Evolutionary conservation across 2,888 invertebrate genomes (phyloP).

Genomic region (Temnothorax unifasciatus): DNA sequence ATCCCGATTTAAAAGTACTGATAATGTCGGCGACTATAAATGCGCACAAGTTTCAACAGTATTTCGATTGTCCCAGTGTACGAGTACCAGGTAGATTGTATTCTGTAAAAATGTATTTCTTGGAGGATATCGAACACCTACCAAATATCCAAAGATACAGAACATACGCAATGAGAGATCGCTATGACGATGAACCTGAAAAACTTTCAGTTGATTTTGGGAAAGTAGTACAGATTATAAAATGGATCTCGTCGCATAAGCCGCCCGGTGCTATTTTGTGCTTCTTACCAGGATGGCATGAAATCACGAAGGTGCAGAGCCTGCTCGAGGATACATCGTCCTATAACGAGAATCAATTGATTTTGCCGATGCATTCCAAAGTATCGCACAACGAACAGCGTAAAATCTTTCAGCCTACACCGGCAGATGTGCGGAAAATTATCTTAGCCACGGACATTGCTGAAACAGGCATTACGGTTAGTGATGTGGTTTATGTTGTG

Average conservation of each 20-base stretch:
- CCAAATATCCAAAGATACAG: not conserved
- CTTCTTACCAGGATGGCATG: constrained; percentile 92
- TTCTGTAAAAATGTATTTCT: constrained; percentile 88
- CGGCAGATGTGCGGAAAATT: constrained; percentile 88
- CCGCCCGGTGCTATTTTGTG: constrained; percentile 91
- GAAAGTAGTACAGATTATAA: constrained; percentile 84
- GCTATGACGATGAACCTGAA: not conserved
- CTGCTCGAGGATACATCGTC: constrained; percentile 84
- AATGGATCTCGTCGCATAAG: constrained; percentile 88
- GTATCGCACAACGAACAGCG: constrained; percentile 81
- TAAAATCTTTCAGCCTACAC: constrained; percentile 81
- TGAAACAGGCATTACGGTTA: constrained; percentile 92
- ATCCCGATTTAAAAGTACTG: constrained; percentile 88
- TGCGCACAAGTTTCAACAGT: constrained; percentile 88
- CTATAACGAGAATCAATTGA: constrained; percentile 68
- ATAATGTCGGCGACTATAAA: constrained; percentile 93
- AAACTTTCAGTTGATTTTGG: not conserved
- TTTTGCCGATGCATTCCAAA: constrained; percentile 89
- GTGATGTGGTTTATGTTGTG: constrained; percentile 90
- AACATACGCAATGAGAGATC: not conserved
- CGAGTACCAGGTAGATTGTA: constrained; percentile 88
- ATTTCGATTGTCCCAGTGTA: constrained; percentile 87
- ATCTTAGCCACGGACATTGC: constrained; percentile 91
- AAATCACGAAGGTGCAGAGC: constrained; percentile 88
- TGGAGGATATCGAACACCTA: constrained; percentile 87